A percentile compares a stretch with the other conserved stretches of the same genome.
These are phyloP conservation scores for Xenopus laevis DNA, from an alignment of 2,113 vertebrate species.

Conservation along the genomic window DNA sequence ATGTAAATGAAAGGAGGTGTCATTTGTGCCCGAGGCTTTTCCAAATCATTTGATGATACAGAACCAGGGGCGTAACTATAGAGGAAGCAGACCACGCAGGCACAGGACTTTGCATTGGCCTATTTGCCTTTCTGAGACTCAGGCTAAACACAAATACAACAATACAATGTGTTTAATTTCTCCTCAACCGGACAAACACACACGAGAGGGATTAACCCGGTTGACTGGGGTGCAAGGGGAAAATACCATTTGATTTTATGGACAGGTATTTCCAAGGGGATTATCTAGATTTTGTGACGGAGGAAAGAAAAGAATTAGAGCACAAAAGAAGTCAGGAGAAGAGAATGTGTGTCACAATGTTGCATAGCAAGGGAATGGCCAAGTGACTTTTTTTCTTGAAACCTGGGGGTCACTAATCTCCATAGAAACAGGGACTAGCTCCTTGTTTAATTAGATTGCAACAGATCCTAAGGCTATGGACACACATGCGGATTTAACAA, in stretches of 20 bases:
- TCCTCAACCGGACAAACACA: constrained; percentile 16
- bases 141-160: constrained; percentile 24
- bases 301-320: constrained; percentile 23
- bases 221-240: constrained; percentile 16
- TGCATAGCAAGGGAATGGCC: constrained; percentile 9
- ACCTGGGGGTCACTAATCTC: constrained; percentile 18
- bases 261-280: constrained; percentile 39
- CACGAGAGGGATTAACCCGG: constrained; percentile 24
- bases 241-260: constrained; percentile 37
- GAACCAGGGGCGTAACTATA: too few species aligned
- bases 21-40: too few species aligned
- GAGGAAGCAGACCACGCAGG: too few species aligned
- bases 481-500: too few species aligned
- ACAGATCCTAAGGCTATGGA: too few species aligned
- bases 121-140: constrained; percentile 23
- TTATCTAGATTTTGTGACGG: constrained; percentile 29
- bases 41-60: too few species aligned
- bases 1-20: too few species aligned
- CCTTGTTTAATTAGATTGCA: constrained; percentile 7
- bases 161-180: constrained; percentile 24
- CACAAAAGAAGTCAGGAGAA: constrained; percentile 22
- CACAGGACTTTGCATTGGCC: constrained; percentile 9
- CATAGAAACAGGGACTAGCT: constrained; percentile 25
- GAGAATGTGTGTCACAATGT: constrained; percentile 33
- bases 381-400: too few species aligned